Evolutionary conservation across 2,113 vertebrate species (phyloP), one percentile per base, ranked within the genome.

Genomic region (Rallus limicola): DNA sequence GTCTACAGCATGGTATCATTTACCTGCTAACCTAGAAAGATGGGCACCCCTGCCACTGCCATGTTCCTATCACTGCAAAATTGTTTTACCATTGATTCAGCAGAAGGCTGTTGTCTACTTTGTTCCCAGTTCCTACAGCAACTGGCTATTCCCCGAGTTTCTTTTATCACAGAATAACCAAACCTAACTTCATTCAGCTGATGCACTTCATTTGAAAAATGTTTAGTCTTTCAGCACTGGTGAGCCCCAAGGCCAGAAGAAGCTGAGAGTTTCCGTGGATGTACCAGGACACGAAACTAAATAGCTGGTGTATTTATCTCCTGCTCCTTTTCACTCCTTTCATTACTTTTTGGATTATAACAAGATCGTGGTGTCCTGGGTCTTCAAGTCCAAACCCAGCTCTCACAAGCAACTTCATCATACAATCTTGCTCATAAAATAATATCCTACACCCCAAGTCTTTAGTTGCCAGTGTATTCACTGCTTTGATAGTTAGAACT

Each of bases 1-100:
- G 86, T 88, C 72, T 56, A 3, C 56, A 59, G 65, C 5, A 1
- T 9, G 14, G 69, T 59, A 38, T 84, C 42, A 48, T 79, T 68
- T 71, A 71, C 56, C 81, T 78, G 84, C 86, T 95, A 97, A 96
- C 89, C 69, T 84, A 95, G 91, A 96, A 95, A 85, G 89, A 97
- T 95, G 83, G 74, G 74, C 70, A 79, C 15, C 48, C 38, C 74
- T 86, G 65, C 72, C 72, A 69, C 36, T 53, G 64, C 81, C 74
- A 48, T 87, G 93, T 89, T 96, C 93, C 86, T 9, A 23, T 56
- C 84, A 60, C 74, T 18, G n/a, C 42, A 74, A 95, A 96, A 96
- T 92, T 69, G 50, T 71, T 95, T 96, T 97, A 96, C 64, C 58
- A 97, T 97, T 92, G 96, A 97, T 95, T 95, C 62, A 62, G 81